Conservation (phyloP, 1,140 invertebrate genomes). For the Lepidurus arcticus region DNA sequence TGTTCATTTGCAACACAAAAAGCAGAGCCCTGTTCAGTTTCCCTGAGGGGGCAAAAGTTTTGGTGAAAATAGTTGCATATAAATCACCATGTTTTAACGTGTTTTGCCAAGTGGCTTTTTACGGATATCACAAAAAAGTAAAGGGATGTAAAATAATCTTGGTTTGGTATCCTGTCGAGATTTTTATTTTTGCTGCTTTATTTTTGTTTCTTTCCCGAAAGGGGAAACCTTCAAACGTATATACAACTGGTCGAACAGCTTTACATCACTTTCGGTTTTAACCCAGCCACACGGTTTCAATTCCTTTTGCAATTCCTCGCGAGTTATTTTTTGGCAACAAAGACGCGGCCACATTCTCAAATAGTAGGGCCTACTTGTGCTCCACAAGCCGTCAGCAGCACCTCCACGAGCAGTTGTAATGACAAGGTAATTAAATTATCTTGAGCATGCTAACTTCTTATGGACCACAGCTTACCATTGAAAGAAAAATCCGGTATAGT, state of each 20-base stretch:
- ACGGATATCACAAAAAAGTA: neutral
- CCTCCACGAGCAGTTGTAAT: no score
- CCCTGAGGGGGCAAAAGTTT: no score
- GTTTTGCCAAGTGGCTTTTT: neutral
- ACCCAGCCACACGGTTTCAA: neutral
- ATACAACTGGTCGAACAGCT: constrained; percentile 13
- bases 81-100: no score
- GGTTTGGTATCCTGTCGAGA: constrained; percentile 7
- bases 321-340: neutral
- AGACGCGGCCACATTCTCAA: neutral
- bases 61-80: no score
- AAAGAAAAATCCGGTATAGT: no score
- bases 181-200: neutral
- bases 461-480: no score
- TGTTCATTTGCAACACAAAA: no score
- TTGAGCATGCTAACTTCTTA: no score
- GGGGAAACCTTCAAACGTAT: constrained; percentile 1
- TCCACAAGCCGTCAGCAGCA: neutral
- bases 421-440: no score
- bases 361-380: neutral
- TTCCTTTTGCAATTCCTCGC: neutral
- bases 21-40: no score
- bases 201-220: neutral
- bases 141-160: neutral
- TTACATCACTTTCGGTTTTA: constrained; percentile 19